phyloP scores from a whole-genome alignment of 2,888 invertebrate species.

The Agonopterix heracliana region DNA sequence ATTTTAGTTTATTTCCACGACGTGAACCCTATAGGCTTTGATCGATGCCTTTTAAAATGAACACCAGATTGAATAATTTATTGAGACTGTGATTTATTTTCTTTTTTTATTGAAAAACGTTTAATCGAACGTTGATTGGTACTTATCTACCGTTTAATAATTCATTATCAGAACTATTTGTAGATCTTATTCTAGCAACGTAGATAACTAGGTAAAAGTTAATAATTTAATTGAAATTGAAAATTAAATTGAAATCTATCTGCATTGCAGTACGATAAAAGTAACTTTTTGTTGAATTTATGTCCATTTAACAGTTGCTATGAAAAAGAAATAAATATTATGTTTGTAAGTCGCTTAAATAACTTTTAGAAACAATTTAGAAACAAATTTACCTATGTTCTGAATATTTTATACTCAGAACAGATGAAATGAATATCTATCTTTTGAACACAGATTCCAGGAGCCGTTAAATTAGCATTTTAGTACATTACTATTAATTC shows the following conservation, averaged over 20 bases:
- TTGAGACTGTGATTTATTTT: slow-evolving; percentile 31
- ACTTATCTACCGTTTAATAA: slow-evolving; percentile 32
- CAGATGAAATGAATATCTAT: no score
- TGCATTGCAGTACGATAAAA: no score
- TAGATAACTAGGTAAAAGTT: background rate
- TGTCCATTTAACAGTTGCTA: no score
- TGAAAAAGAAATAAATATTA: no score
- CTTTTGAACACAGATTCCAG: slow-evolving; percentile 1
- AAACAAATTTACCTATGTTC: background rate
- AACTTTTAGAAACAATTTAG: background rate
- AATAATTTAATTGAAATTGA: no score
- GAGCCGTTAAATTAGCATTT: slow-evolving; percentile 6
- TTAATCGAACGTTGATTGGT: slow-evolving; percentile 35
- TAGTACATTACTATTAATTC: background rate
- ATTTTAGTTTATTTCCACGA: slow-evolving; percentile 14
- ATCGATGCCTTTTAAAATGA: slow-evolving; percentile 57
- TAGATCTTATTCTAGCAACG: background rate
- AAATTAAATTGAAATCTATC: background rate
- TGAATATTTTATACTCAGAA: background rate
- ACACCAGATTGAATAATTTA: slow-evolving; percentile 50
- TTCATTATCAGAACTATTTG: slow-evolving; percentile 20
- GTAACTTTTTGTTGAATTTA: no score
- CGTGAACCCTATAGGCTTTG: slow-evolving; percentile 37
- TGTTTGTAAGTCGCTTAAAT: background rate
- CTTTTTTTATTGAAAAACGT: slow-evolving; percentile 34